Evolutionary conservation across 1,140 invertebrate species (phyloP), one percentile per base, ranked within the genome.

Genomic region (Nasonia longicornis): DNA sequence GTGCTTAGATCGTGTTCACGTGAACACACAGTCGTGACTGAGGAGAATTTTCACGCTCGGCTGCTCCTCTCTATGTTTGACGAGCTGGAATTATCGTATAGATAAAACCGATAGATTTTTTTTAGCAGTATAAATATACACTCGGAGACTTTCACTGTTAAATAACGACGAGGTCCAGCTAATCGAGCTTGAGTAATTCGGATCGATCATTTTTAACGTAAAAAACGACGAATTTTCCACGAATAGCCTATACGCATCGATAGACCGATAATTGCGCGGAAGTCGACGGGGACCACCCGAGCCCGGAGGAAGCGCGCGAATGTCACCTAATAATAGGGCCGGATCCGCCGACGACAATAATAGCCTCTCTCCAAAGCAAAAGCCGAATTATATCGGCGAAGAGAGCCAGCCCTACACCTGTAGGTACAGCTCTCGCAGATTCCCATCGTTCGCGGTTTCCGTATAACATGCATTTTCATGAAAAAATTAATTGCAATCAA

Each of bases 251-350:
- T 26, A 26, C 26, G n/a, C 52, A 58, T 58, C 16, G n/a, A 48
- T 48, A 16, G 2, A 45, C 52, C 52, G 52, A 52, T 58, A 58
- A 58, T 58, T 58, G 52, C 64, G 64, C 64, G 64, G 64, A 67
- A 67, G 64, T 29, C 26, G 31, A 35, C 20, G 52, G 1, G 16
- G 52, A 58, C 52, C 52, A 58, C 52, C 52, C 26, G 26, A 26
- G 26, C 26, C 26, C 64, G 64, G 22, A 29, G 64, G 64, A 67
- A 67, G 64, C 12, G 64, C 64, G 64, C 26, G 29, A 67, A 67
- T 67, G 64, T 67, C 64, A 67, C 29, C 2, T 26, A 67, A 67
- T 67, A 67, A 67, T 31, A 67, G 64, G 64, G 22, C 63, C 64
- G 16, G 6, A 29, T 26, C n/a, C 6, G 22, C 26, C 64, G 64